Base-by-base conservation (phyloP, 1,140 invertebrate species). In the Cydia strobilella region DNA sequence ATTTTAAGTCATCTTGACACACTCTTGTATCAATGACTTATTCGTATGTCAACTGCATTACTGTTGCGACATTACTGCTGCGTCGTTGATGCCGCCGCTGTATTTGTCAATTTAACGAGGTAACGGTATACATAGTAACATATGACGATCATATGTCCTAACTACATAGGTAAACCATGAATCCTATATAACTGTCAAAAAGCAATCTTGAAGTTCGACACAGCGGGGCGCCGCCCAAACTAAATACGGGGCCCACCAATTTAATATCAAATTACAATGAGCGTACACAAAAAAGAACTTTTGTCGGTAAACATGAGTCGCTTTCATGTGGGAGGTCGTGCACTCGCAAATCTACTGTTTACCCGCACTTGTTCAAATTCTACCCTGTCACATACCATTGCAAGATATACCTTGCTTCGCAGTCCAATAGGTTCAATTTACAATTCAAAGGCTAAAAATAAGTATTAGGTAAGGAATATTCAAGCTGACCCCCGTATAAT, bases 131-230 rank as follows among this genome's bases (percentile, higher is more conserved):
- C 7, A 35, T 35, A 3, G 31, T 35, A 35, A 35, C 31, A 9
- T 35, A 35, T 39, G 35, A 39, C 7, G 35, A 39, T 39, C 35
- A 39, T 45, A 39, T 45, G 42, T 45, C 42, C 13, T 13, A 3
- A 45, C 42, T 42, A 13, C 42, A 12, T 42, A 42, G 12, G 1
- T 13, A 39, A 39, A 39, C 6, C 6, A 39, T 42, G 39, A 42
- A 42, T 15, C 12, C 42, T 45, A 45, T 42, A 42, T 45, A 73
- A 10, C 75, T 66, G 76, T 80, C 77, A 75, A 72, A 82, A 80
- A 79, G n/a, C 48, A n/a, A 51, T 51, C 48, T 20, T 51, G 4
- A 27, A 73, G 12, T n/a, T 15, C 9, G 2, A 31, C 65, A 3
- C 71, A 54, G 42, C 48, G 20, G 72, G 72, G 42, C 12, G 42